phyloP scores from a whole-genome alignment of 2,113 vertebrate species.

The Bos javanicus region DNA sequence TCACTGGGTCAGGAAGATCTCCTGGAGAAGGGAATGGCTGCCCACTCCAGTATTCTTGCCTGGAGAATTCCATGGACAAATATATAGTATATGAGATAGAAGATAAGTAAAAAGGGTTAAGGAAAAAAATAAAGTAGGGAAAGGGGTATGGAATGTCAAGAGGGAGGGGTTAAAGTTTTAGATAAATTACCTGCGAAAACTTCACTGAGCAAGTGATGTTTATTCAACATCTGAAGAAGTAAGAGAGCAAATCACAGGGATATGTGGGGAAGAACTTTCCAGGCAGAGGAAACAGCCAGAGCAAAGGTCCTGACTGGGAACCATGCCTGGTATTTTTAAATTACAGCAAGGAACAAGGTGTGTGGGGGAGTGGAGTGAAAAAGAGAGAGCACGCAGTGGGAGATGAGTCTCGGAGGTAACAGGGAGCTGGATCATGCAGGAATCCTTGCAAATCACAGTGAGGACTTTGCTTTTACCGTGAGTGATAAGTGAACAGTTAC shows the following conservation, averaged over 20 bases:
- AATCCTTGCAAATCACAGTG: not conserved
- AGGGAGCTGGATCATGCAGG: not conserved
- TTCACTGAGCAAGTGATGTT: not conserved
- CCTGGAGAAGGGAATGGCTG: not conserved
- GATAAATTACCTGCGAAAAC: not conserved
- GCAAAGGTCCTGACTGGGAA: not conserved
- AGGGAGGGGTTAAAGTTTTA: not conserved
- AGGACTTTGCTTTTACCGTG: not conserved
- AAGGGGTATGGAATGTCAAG: not conserved
- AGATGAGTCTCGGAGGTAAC: not conserved
- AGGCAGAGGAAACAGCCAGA: not conserved
- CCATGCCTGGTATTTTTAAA: not conserved
- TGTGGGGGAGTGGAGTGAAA: not conserved
- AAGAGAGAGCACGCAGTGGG: not conserved
- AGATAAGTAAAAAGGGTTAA: not conserved
- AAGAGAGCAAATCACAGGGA: not conserved
- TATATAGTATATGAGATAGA: not conserved
- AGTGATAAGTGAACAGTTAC: not conserved
- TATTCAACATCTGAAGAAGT: not conserved
- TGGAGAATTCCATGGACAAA: not conserved
- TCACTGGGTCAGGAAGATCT: not conserved
- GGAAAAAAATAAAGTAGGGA: not conserved
- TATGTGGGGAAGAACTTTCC: not conserved
- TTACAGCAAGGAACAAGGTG: not conserved
- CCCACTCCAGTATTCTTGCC: not conserved